Percentiles rank a stretch among this genome's conserved stretches.
Evolutionary conservation across 1,140 invertebrate genomes (phyloP).

Genomic region (Trichoplusia ni): DNA sequence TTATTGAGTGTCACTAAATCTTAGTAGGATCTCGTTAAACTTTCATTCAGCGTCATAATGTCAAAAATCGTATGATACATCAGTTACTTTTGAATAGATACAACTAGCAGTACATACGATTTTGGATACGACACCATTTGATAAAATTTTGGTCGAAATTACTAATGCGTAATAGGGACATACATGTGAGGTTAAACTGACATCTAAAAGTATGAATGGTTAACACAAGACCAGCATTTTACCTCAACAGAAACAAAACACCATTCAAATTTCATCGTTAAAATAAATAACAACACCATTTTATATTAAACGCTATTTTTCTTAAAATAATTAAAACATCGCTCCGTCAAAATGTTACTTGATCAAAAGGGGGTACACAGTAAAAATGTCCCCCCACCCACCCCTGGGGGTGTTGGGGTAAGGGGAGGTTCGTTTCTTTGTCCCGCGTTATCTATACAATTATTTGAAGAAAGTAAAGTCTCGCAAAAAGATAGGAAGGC

Average conservation of each 20-base stretch:
- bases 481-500: constrained; percentile 75
- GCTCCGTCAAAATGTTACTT: constrained; percentile 58
- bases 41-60: too few species aligned
- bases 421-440: constrained; percentile 66
- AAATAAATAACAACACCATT: neutral
- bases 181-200: too few species aligned
- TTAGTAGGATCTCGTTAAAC: too few species aligned
- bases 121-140: too few species aligned
- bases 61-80: too few species aligned
- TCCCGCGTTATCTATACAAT: constrained; percentile 79
- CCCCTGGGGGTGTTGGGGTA: constrained; percentile 33
- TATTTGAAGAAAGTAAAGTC: constrained; percentile 77
- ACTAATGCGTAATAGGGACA: too few species aligned
- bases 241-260: neutral
- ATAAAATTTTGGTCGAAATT: too few species aligned
- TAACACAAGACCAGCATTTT: neutral
- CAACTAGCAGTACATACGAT: too few species aligned
- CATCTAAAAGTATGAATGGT: too few species aligned
- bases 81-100: too few species aligned
- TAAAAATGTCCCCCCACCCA: constrained; percentile 64
- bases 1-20: too few species aligned
- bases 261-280: neutral
- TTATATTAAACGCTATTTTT: constrained; percentile 19
- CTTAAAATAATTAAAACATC: constrained; percentile 58
- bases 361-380: constrained; percentile 65